Percentiles rank a stretch among this genome's conserved stretches.
phyloP scores from a whole-genome alignment of 2,113 vertebrate species.

The Larimichthys crocea region DNA sequence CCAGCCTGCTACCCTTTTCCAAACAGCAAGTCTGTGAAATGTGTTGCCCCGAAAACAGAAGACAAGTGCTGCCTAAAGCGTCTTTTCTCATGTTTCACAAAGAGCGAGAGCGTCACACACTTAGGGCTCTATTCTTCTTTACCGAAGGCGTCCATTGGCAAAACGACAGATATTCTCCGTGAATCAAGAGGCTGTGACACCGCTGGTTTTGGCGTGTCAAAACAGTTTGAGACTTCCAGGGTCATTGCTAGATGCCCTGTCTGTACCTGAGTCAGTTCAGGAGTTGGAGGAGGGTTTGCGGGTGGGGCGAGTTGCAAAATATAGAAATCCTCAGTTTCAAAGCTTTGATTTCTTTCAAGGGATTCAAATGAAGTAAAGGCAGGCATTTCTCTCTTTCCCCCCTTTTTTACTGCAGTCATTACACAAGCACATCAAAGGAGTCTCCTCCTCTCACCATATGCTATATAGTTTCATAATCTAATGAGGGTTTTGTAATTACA shows the following conservation, averaged over 20 bases:
- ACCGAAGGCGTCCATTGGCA: conserved; percentile 22
- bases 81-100: conserved; percentile 36
- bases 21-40: conserved; percentile 30
- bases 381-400: conserved; percentile 23
- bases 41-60: conserved; percentile 30
- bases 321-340: conserved; percentile 40
- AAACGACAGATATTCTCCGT: conserved; percentile 10
- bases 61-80: conserved; percentile 49
- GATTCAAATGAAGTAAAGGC: conserved; percentile 56
- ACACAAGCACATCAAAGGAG: conserved; percentile 73
- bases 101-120: conserved; percentile 37
- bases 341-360: conserved; percentile 54
- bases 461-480: conserved; percentile 75
- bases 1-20: conserved; percentile 35
- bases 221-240: conserved; percentile 47
- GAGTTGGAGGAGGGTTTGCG: conserved; percentile 3
- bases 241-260: conserved; percentile 32
- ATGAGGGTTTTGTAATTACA: conserved; percentile 80
- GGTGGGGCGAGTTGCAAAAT: conserved; percentile 3
- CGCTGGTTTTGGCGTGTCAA: conserved; percentile 16
- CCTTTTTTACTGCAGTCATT: conserved; percentile 56
- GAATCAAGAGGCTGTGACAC: conserved; percentile 37
- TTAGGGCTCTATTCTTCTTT: conserved; percentile 12
- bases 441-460: conserved; percentile 70
- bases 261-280: conserved; percentile 28